These are phyloP conservation scores for Hyperoplus lanceolatus DNA, from an alignment of 2,797 vertebrate species.

Conservation along the genomic window DNA sequence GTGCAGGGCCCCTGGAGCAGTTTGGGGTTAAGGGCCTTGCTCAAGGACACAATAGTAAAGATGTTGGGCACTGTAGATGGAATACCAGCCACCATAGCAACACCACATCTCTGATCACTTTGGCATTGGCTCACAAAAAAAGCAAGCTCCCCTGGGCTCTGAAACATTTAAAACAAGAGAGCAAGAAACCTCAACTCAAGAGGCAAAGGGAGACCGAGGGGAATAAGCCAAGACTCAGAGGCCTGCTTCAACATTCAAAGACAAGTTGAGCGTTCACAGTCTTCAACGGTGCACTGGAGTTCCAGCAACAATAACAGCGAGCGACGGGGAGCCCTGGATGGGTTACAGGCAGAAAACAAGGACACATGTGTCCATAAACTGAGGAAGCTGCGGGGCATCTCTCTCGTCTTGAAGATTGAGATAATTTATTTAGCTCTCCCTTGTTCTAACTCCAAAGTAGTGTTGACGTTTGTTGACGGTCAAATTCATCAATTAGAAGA, in stretches of 20 bases:
- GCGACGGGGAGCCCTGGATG: conserved; percentile 62
- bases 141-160: conserved; percentile 79
- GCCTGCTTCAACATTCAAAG: conserved; percentile 59
- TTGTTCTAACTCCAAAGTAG: conserved; percentile 45
- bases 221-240: conserved; percentile 71
- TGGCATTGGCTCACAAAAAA: conserved; percentile 66
- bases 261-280: conserved; percentile 65
- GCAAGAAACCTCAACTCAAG: conserved; percentile 56
- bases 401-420: conserved; percentile 53
- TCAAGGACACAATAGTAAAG: no score
- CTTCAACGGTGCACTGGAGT: conserved; percentile 54
- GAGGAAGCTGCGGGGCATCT: conserved; percentile 52
- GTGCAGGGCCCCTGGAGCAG: no score
- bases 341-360: conserved; percentile 69
- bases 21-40: no score
- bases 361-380: conserved; percentile 76
- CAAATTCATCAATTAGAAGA: conserved; percentile 65
- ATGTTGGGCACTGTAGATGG: no score
- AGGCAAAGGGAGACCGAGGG: conserved; percentile 46
- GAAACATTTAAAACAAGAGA: conserved; percentile 66
- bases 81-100: conserved; percentile 50
- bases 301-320: conserved; percentile 74
- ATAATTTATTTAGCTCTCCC: conserved; percentile 56
- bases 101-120: conserved; percentile 66
- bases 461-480: conserved; percentile 48